phyloP scores from a whole-genome alignment of 2,797 vertebrate species.

The Yasuhikotakia modesta region DNA sequence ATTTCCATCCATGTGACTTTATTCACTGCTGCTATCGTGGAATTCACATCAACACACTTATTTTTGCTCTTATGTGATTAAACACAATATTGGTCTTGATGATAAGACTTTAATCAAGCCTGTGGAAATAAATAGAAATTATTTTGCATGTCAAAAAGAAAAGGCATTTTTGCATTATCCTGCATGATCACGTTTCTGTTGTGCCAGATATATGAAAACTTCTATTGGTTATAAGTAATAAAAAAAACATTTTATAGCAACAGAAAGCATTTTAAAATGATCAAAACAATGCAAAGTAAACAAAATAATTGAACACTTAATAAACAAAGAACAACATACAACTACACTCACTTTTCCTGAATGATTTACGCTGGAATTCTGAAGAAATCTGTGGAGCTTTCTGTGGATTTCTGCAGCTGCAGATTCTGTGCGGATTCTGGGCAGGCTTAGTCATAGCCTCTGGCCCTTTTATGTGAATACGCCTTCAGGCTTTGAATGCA shows the following conservation, averaged over 20 bases:
- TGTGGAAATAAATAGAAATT: neutral
- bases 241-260: no score
- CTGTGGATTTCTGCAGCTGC: neutral
- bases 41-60: conserved; percentile 17
- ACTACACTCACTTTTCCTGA: no score
- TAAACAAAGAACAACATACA: no score
- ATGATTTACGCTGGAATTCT: no score
- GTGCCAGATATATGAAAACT: neutral
- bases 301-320: no score
- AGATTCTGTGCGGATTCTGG: conserved; percentile 13
- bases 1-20: conserved; percentile 11
- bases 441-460: conserved; percentile 28
- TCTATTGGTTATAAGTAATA: no score
- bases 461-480: conserved; percentile 21
- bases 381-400: neutral
- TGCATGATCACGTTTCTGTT: no score
- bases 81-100: neutral
- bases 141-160: neutral
- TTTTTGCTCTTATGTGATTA: conserved; percentile 13
- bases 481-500: neutral
- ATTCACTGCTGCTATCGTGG: neutral
- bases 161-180: no score
- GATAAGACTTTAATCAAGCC: neutral
- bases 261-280: no score
- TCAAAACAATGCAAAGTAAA: no score